Conservation (phyloP, 2,888 invertebrate species). For the Nephrotoma appendiculata region DNA sequence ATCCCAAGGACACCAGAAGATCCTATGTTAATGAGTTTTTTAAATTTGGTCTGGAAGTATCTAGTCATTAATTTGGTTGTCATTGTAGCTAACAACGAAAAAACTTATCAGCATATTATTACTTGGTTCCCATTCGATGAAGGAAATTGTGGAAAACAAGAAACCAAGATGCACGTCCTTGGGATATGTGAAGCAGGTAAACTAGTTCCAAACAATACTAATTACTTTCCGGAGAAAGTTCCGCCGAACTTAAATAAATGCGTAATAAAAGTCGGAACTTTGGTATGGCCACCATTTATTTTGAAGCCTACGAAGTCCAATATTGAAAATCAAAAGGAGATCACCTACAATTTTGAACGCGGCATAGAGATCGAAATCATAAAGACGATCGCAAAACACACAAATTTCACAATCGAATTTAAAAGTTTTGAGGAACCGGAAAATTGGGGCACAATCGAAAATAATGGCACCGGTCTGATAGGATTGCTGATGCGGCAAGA, state of each 20-base stretch:
- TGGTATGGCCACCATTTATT: constrained; percentile 5
- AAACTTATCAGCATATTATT: neutral
- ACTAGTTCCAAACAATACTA: neutral
- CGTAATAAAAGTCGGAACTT: neutral
- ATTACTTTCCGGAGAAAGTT: neutral
- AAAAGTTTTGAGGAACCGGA: neutral
- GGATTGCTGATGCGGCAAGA: neutral
- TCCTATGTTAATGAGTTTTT: too few relatives aligned
- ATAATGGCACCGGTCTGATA: constrained; percentile 4
- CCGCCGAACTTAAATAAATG: neutral
- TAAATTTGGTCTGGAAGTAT: too few relatives aligned
- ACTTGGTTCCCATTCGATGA: constrained; percentile 6
- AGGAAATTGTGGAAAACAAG: constrained; percentile 5
- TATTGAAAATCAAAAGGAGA: neutral
- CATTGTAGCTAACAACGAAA: too few relatives aligned
- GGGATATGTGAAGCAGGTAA: neutral
- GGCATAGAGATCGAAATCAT: constrained; percentile 6
- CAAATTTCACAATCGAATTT: constrained; percentile 1
- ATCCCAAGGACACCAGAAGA: too few relatives aligned
- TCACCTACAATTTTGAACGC: neutral
- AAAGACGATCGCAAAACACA: neutral
- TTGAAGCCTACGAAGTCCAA: neutral
- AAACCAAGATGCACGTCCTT: neutral
- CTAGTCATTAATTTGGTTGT: too few relatives aligned
- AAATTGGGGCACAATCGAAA: constrained; percentile 5